A percentile compares a stretch with the other conserved stretches of the same genome.
Conservation (phyloP, 2,888 invertebrate genomes). For the Drosophila conformis region DNA sequence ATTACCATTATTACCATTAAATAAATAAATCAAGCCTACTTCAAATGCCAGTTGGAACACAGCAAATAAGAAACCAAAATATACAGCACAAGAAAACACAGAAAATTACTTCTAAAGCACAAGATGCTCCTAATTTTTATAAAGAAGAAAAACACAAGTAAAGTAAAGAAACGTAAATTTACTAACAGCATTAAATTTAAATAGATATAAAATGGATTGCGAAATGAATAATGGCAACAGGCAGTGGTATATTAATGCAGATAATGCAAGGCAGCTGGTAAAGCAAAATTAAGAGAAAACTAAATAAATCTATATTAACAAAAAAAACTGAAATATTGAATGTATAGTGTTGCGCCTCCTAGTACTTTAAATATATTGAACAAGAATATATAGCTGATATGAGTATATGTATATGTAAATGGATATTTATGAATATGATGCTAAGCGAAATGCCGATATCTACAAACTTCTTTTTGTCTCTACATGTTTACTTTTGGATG, state of each 20-base stretch:
- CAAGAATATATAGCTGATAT: slow-evolving; percentile 66
- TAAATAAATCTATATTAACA: slow-evolving; percentile 51
- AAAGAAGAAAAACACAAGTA: slow-evolving; percentile 26
- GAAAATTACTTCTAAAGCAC: slow-evolving; percentile 50
- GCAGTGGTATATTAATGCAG: slow-evolving; percentile 24
- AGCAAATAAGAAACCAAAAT: slow-evolving; percentile 45
- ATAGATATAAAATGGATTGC: slow-evolving; percentile 51
- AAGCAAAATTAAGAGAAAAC: slow-evolving; percentile 33
- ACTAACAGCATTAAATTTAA: slow-evolving; percentile 51
- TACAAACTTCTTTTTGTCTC: slow-evolving; percentile 62
- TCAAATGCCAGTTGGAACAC: slow-evolving; percentile 47
- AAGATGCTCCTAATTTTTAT: slow-evolving; percentile 51
- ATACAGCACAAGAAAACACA: slow-evolving; percentile 44
- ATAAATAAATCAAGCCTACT: slow-evolving; percentile 34
- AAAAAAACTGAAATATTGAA: slow-evolving; percentile 65
- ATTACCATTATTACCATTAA: slow-evolving; percentile 16
- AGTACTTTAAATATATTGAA: slow-evolving; percentile 71
- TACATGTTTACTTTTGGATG: slow-evolving; percentile 61
- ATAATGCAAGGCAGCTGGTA: slow-evolving; percentile 29
- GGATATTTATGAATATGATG: slow-evolving; percentile 66
- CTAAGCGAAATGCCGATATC: slow-evolving; percentile 60
- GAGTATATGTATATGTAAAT: slow-evolving; percentile 63
- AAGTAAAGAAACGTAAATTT: slow-evolving; percentile 37
- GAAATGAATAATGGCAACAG: slow-evolving; percentile 19
- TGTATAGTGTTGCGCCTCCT: slow-evolving; percentile 80